phyloP scores from a whole-genome alignment of 2,888 invertebrate species.

The Ophioninae sp. region DNA sequence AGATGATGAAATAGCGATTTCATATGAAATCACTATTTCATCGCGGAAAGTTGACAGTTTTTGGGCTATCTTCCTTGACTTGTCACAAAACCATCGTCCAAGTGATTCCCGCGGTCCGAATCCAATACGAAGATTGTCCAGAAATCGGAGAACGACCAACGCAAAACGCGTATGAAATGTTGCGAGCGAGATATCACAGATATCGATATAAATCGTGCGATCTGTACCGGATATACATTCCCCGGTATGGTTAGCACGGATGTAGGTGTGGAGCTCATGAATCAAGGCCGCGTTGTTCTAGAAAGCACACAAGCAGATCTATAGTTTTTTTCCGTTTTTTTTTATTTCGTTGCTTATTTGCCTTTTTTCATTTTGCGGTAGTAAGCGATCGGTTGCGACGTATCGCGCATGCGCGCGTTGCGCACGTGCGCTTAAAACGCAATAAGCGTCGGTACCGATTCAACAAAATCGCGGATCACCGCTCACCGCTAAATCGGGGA shows the following conservation, averaged over 20 bases:
- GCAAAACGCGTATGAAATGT: not conserved
- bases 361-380: conserved; percentile 61
- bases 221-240: conserved; percentile 70
- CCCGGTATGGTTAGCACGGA: conserved; percentile 65
- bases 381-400: conserved; percentile 56
- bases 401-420: not conserved
- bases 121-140: no score
- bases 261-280: conserved; percentile 69
- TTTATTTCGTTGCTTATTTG: conserved; percentile 43
- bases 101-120: no score
- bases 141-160: not conserved
- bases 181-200: not conserved
- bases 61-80: no score
- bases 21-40: no score
- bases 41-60: no score
- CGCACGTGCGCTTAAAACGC: not conserved
- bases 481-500: not conserved
- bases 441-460: conserved; percentile 3
- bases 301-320: conserved; percentile 64
- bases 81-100: no score
- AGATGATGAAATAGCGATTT: no score
- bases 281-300: conserved; percentile 71
- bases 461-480: not conserved
- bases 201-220: conserved; percentile 40
- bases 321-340: conserved; percentile 43